Percentiles rank a stretch among this genome's conserved stretches.
These are phyloP conservation scores for Octopus bimaculoides DNA, from an alignment of 1,140 invertebrate genomes.

Conservation along the genomic window DNA sequence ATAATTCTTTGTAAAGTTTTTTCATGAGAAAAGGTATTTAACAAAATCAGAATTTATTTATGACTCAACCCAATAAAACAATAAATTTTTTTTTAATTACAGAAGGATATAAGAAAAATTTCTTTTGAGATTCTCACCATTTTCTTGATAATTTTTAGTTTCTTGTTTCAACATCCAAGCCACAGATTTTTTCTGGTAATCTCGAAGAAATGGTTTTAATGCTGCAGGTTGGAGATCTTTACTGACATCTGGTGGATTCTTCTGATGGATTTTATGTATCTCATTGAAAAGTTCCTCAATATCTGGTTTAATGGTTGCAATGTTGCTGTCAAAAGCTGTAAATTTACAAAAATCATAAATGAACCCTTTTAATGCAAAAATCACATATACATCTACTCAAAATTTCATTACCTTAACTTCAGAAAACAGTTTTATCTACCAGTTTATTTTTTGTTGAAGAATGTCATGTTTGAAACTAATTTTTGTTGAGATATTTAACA, in stretches of 20 bases:
- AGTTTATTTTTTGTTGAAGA: no score
- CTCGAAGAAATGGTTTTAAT: slow-evolving; percentile 62
- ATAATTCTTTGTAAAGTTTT: not conserved
- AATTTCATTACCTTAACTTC: no score
- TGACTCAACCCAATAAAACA: not conserved
- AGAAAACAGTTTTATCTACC: no score
- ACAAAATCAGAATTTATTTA: no score
- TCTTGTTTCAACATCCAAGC: slow-evolving; percentile 67
- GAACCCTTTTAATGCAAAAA: no score
- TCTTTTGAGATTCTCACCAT: not conserved
- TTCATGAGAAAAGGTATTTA: not conserved
- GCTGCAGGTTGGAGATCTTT: slow-evolving; percentile 60
- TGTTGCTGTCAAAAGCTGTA: slow-evolving; percentile 24
- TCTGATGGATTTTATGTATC: slow-evolving; percentile 56
- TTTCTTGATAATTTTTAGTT: slow-evolving; percentile 10
- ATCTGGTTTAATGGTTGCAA: slow-evolving; percentile 50
- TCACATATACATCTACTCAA: no score
- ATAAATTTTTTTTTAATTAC: not conserved
- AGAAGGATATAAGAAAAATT: not conserved
- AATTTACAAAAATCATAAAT: slow-evolving; percentile 2
- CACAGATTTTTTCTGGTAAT: slow-evolving; percentile 69
- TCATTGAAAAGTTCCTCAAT: slow-evolving; percentile 56
- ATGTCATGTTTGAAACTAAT: no score
- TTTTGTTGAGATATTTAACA: no score
- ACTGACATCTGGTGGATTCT: not conserved